These are phyloP conservation scores for Tetropium fuscum DNA, from an alignment of 2,888 invertebrate species.

Conservation along the genomic window DNA sequence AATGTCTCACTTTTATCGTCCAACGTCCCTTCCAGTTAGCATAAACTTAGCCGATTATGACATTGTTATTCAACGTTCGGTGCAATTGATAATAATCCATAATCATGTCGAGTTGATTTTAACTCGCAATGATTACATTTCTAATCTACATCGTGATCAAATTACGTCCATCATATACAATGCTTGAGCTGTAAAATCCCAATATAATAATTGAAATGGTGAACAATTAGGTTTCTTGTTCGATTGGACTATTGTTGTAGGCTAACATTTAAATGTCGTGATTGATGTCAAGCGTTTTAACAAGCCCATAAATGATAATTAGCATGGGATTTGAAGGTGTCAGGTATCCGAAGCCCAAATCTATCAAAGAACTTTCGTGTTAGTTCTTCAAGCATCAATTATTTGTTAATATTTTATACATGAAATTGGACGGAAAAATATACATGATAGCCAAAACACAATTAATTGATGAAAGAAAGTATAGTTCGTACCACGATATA, in stretches of 20 bases:
- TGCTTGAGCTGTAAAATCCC: constrained; percentile 32
- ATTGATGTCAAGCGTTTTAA: constrained; percentile 27
- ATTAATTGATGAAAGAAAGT: no score
- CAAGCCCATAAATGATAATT: constrained; percentile 23
- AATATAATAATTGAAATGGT: constrained; percentile 33
- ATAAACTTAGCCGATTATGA: no score
- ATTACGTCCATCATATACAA: constrained; percentile 39
- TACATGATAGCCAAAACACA: no score
- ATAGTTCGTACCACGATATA: no score
- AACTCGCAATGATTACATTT: constrained; percentile 41
- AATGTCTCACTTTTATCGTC: no score
- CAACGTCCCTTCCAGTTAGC: no score
- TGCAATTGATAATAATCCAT: constrained; percentile 10
- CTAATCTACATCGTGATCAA: constrained; percentile 52
- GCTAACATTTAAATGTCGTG: constrained; percentile 23
- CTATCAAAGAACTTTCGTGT: no score
- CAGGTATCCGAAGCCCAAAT: constrained; percentile 2
- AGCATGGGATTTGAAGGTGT: constrained; percentile 11
- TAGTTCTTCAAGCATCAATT: no score
- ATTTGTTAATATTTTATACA: no score
- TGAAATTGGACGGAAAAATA: no score
- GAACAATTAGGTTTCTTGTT: constrained; percentile 30
- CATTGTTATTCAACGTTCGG: no score
- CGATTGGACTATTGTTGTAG: constrained; percentile 25
- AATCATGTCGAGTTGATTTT: constrained; percentile 5